phyloP scores from a whole-genome alignment of 2,797 vertebrate species.

The Betta splendens region DNA sequence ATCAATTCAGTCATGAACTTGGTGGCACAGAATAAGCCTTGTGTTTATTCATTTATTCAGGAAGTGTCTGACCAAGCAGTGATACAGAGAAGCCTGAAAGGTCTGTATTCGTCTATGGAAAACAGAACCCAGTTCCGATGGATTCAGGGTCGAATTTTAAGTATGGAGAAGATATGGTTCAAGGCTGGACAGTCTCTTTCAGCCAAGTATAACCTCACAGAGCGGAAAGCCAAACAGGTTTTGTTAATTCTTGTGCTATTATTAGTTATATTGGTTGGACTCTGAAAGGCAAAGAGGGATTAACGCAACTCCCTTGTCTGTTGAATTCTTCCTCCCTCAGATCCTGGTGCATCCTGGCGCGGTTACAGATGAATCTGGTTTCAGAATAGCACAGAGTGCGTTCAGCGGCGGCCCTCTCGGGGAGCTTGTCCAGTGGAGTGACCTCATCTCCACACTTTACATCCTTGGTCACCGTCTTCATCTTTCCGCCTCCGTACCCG shows the following conservation, averaged over 20 bases:
- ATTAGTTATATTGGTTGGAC: neutral
- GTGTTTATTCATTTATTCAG: constrained; percentile 2
- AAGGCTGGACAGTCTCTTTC: constrained; percentile 38
- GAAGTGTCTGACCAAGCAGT: neutral
- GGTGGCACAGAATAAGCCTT: neutral
- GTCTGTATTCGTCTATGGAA: constrained; percentile 20
- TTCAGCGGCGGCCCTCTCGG: constrained; percentile 88
- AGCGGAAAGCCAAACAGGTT: constrained; percentile 35
- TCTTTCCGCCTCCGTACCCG: constrained; percentile 85
- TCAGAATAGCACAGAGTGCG: constrained; percentile 83
- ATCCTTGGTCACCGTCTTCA: constrained; percentile 88
- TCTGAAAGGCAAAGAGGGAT: neutral
- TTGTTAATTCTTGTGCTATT: neutral
- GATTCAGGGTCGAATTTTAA: constrained; percentile 42
- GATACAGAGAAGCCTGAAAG: constrained; percentile 1
- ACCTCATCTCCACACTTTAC: constrained; percentile 89
- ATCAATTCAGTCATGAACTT: neutral
- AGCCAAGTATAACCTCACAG: constrained; percentile 34
- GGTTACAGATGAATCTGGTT: constrained; percentile 84
- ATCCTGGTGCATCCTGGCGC: constrained; percentile 85
- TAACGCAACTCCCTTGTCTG: neutral
- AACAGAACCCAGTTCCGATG: constrained; percentile 16
- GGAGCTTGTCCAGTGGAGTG: constrained; percentile 91
- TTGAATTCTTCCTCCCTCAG: constrained; percentile 45
- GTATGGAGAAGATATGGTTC: constrained; percentile 46